Evolutionary conservation across 1,140 invertebrate genomes (phyloP).

Genomic region (Amyelois transitella): DNA sequence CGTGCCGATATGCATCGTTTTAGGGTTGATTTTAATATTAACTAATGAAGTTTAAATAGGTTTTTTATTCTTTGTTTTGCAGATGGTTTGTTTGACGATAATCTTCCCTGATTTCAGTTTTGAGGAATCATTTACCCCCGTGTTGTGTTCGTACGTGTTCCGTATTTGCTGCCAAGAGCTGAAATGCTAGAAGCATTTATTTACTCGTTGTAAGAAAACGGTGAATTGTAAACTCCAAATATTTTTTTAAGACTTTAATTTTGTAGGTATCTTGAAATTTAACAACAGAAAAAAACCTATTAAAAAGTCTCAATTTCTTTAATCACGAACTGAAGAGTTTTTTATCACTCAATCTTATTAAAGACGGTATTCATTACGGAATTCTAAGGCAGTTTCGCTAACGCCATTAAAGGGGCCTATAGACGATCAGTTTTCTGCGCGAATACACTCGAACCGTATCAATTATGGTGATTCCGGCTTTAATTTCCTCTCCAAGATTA

Average conservation of each 20-base stretch:
- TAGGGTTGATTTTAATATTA: conserved; percentile 52
- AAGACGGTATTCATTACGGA: conserved; percentile 36
- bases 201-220: too few species aligned
- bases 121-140: too few species aligned
- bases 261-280: too few species aligned
- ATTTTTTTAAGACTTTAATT: too few species aligned
- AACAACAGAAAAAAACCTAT: too few species aligned
- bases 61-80: conserved; percentile 22
- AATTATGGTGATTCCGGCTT: conserved; percentile 70
- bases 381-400: conserved; percentile 32
- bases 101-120: too few species aligned
- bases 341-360: conserved; percentile 25
- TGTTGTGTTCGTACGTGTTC: too few species aligned
- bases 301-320: background rate
- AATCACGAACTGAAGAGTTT: conserved; percentile 11
- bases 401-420: conserved; percentile 33
- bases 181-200: too few species aligned
- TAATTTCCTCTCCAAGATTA: conserved; percentile 70
- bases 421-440: conserved; percentile 61
- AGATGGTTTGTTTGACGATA: conserved; percentile 20
- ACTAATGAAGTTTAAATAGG: conserved; percentile 57
- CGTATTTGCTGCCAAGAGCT: too few species aligned
- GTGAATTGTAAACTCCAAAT: too few species aligned
- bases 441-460: conserved; percentile 63
- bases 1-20: conserved; percentile 68